Percentiles rank a stretch among this genome's conserved stretches.
Evolutionary conservation across 2,113 vertebrate species (phyloP).

Genomic region (Mastomys coucha): DNA sequence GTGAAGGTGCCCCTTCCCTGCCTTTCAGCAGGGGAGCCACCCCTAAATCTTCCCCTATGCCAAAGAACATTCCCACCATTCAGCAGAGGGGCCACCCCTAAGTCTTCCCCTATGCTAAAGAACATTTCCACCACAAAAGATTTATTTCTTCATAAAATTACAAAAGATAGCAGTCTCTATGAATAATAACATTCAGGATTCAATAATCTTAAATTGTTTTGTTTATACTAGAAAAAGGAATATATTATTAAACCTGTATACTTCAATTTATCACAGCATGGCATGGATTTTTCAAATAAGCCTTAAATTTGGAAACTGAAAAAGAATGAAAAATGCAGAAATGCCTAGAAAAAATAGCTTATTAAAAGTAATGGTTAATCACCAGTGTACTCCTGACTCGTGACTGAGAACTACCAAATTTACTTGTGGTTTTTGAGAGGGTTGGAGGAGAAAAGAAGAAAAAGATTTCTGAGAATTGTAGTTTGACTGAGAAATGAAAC

Average conservation of each 20-base stretch:
- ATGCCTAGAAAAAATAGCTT: background rate
- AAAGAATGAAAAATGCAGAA: background rate
- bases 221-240: too few species aligned
- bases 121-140: too few species aligned
- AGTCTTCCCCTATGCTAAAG: too few species aligned
- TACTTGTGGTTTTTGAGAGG: background rate
- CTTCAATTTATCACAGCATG: background rate
- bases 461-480: background rate
- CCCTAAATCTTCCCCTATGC: too few species aligned
- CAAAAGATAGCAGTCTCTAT: too few species aligned
- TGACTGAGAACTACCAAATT: background rate
- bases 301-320: background rate
- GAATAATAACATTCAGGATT: too few species aligned
- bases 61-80: too few species aligned
- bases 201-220: too few species aligned
- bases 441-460: background rate
- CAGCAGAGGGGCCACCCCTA: too few species aligned
- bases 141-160: too few species aligned
- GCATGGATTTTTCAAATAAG: background rate
- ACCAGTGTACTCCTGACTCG: background rate
- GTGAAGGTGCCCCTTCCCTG: too few species aligned
- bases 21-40: too few species aligned
- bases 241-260: background rate
- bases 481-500: background rate
- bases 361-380: background rate